Evolutionary conservation across 2,888 invertebrate species (phyloP).

Genomic region (Stenotaenia linearis): DNA sequence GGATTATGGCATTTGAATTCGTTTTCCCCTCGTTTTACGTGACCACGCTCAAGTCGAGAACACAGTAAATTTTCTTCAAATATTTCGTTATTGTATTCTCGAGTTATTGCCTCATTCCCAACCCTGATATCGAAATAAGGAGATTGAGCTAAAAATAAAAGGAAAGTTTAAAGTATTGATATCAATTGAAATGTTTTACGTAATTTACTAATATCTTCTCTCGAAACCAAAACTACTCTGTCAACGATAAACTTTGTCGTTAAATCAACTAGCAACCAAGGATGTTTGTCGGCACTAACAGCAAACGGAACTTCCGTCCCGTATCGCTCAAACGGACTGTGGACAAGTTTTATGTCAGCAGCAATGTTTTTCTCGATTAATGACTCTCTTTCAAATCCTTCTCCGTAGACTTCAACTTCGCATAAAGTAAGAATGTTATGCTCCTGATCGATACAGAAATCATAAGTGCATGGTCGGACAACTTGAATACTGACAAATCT

Average conservation of each 20-base stretch:
- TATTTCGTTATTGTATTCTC: no score
- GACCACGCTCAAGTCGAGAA: background rate
- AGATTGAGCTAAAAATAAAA: background rate
- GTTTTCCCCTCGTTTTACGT: background rate
- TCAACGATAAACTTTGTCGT: background rate
- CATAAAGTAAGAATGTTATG: background rate
- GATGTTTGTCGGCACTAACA: background rate
- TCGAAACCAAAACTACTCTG: background rate
- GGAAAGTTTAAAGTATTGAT: background rate
- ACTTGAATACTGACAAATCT: conserved; percentile 24
- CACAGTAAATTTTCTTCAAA: background rate
- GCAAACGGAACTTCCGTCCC: no score
- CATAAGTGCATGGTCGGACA: background rate
- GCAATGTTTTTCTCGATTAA: background rate
- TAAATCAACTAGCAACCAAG: background rate
- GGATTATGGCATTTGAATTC: background rate
- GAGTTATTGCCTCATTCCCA: background rate
- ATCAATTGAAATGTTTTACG: background rate
- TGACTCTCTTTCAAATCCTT: background rate
- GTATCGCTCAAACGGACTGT: background rate
- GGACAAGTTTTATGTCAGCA: background rate
- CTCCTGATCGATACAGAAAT: background rate
- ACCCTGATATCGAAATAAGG: background rate
- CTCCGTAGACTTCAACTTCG: background rate
- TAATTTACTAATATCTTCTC: background rate